Conservation (phyloP, 2,113 vertebrate species). For the Mastomys coucha region DNA sequence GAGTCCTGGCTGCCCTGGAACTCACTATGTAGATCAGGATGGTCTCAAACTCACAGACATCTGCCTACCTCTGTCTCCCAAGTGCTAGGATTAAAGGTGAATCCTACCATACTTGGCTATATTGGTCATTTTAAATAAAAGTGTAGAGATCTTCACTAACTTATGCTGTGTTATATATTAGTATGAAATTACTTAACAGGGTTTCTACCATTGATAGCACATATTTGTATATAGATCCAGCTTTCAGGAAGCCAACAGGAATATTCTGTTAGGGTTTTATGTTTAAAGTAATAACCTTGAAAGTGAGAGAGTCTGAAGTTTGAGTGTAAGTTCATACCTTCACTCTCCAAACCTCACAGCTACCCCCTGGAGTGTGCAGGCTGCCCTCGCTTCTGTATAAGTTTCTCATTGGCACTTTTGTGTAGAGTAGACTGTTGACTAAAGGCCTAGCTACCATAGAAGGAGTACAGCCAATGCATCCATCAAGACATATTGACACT, state of each 20-base stretch:
- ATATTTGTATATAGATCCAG: accelerated
- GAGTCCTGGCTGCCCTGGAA: not conserved
- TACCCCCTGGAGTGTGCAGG: too few species aligned
- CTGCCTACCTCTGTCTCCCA: not conserved
- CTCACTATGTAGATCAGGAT: not conserved
- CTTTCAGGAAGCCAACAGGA: not conserved
- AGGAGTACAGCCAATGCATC: not conserved
- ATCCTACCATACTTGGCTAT: not conserved
- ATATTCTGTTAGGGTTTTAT: not conserved
- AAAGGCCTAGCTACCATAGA: accelerated
- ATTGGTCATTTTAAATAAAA: not conserved
- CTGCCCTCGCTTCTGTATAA: accelerated
- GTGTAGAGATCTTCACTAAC: not conserved
- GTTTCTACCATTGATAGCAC: too few species aligned
- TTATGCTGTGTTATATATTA: not conserved
- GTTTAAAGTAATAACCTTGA: not conserved
- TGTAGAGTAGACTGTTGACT: accelerated
- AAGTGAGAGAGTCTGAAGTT: not conserved
- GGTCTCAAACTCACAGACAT: not conserved
- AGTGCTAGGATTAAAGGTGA: not conserved
- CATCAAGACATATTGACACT: accelerated
- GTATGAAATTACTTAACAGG: not conserved
- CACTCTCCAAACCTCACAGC: not conserved
- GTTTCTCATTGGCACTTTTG: not conserved
- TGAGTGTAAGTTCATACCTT: accelerated